Evolutionary conservation across 2,113 vertebrate species (phyloP), one percentile per base, ranked within the genome.

Genomic region (Emydocephalus ijimae): DNA sequence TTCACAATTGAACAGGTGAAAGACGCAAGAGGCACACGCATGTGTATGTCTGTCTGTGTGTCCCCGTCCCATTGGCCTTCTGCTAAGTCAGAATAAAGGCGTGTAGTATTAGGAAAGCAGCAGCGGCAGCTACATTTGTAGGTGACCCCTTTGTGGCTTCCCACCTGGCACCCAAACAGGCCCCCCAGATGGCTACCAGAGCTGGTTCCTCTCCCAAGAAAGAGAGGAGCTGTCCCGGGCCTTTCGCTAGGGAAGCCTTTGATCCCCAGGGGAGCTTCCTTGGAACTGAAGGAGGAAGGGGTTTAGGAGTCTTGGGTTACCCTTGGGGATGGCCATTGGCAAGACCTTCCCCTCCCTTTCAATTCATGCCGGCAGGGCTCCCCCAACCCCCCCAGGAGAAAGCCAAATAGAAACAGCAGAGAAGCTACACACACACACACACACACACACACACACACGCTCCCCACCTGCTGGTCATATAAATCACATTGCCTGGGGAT

Each of bases 281-380:
- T 1, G 11, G 85, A 50, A 50, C 20, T 86, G 85, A 26, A 45
- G 85, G 85, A 21, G 85, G 21, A 26, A 45, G 85, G 23, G 6
- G 20, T 11, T 48, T 9, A 11, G 43, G 10, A 26, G 14, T 5
- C 0, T 48, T 95, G 90, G 93, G 95, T 92, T 94, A 96, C 95
- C 21, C 20, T 93, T 94, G 96, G 94, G 96, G 97, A 96, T 96
- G 95, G 95, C 95, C 96, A 96, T 97, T 96, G 97, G 95, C 96
- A 96, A 97, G 97, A 97, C 97, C 97, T 97, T 97, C 95, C 97
- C 96, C 97, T 97, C 97, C 95, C 97, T 97, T 97, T 96, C 97
- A 98, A 96, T 97, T 98, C 98, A 98, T 97, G 0, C 61, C 97
- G 98, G 97, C 97, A 97, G 97, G 97, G 92, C 97, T 93, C 91